Evolutionary conservation across 2,888 invertebrate genomes (phyloP), one percentile per base, ranked within the genome.

Genomic region (Lithophane leautieri): DNA sequence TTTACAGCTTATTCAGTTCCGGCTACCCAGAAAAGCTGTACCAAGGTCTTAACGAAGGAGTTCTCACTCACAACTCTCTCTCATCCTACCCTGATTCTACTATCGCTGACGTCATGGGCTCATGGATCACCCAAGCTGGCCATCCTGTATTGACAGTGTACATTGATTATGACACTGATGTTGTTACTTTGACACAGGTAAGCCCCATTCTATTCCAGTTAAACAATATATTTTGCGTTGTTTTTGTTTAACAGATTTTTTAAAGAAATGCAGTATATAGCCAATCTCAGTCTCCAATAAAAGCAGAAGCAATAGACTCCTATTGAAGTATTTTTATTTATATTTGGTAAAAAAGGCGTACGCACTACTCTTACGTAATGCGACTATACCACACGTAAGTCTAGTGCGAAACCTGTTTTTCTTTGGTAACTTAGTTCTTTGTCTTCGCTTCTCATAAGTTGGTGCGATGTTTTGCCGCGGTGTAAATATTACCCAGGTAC

Each of bases 1-100:
- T 22, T 78, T 14, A 28, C 85, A 97, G 97, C 70, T 85, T 92
- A 88, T 95, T 95, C 34, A 76, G 88, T 54, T 95, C 95, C 12
- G 97, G 97, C 0, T 93, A 92, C 28, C 97, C 97, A 0, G 88
- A 93, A 0, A 88, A 94, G 42, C 90, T 98, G 34, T 97, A 97
- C 79, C 81, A 90, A 3, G 93, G 94, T 14, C 93, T 97, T 0
- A 90, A 94, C 60, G 82, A 90, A 68, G 95, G 94, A 16, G 95
- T 95, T 52, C 90, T 70, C 11, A 70, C 47, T 76, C 85, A 79
- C 50, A 90, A 89, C 42, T 78, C 96, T 0, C 77, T 96, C 16
- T 87, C 89, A 0, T 81, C 89, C 0, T 96, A 94, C 76, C 89
- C 92, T 25, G 90, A 89, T 56, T 85, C 87, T 2, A 90, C 86